Evolutionary conservation across 1,140 invertebrate species (phyloP).

Genomic region (Agrypnia vestita): DNA sequence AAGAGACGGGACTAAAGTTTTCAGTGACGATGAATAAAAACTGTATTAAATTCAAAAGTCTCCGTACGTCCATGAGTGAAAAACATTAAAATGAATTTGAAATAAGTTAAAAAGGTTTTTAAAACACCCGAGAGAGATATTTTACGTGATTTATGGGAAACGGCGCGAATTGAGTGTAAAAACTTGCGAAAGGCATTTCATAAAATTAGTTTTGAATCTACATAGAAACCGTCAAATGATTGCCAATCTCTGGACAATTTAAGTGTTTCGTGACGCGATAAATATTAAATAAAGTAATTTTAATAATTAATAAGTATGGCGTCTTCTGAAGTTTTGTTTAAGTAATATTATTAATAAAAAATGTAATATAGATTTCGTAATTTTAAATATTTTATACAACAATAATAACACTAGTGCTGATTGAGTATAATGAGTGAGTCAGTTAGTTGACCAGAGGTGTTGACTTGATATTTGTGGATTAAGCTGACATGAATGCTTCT

Average conservation of each 20-base stretch:
- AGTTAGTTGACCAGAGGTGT: constrained; percentile 50
- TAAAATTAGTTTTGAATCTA: too few relatives aligned
- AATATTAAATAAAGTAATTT: too few relatives aligned
- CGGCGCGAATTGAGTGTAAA: too few relatives aligned
- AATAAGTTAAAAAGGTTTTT: constrained; percentile 3
- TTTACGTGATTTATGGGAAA: background rate
- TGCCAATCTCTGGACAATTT: too few relatives aligned
- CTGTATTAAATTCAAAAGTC: too few relatives aligned
- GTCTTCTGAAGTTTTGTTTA: background rate
- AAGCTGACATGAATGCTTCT: constrained; percentile 52
- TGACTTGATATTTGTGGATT: constrained; percentile 36
- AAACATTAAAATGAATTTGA: background rate
- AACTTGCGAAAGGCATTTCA: too few relatives aligned
- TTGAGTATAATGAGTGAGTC: constrained; percentile 55
- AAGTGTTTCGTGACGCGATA: too few relatives aligned
- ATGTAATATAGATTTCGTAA: background rate
- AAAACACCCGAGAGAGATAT: background rate
- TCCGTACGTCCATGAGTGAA: too few relatives aligned
- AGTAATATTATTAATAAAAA: too few relatives aligned
- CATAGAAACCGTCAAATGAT: too few relatives aligned
- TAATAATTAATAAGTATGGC: background rate
- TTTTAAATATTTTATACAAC: background rate
- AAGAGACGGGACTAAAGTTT: too few relatives aligned
- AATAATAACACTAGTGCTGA: background rate
- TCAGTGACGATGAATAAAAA: too few relatives aligned